Evolutionary conservation across 2,113 vertebrate genomes (phyloP), one percentile per base, ranked within the genome.

Genomic region (Boleophthalmus pectinirostris): DNA sequence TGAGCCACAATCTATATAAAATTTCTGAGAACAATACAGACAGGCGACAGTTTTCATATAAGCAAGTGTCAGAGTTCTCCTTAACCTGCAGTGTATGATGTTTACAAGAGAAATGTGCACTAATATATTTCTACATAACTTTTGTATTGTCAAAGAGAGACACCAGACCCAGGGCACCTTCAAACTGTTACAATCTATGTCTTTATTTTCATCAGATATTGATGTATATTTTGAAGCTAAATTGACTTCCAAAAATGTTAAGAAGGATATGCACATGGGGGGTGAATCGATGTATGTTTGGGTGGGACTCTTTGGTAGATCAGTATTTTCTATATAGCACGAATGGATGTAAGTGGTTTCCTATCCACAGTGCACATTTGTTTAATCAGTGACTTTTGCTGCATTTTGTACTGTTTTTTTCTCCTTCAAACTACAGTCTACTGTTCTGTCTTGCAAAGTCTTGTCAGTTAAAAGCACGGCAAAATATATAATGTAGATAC

Each of bases 81-180:
- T 70, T 75, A 21, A 45, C 75, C 60, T 82, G 66, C 73, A 56
- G 77, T 89, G 82, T 77, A 69, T 88, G 75, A 87, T 88, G 91
- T 93, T 93, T 92, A 93, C 90, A 92, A 74, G 6, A 71, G 66
- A 72, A 64, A 77, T 65, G 80, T 91, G 85, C 86, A 89, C 87
- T 89, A 80, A 75, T 69, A 74, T 79, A 78, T 86, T 87, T 75
- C 68, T 68, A 80, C 46, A 46, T 29, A 35, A 20, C 18, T 81
- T 83, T 89, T 87, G 73, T 70, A 57, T 46, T 16, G 23, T 15
- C 70, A 76, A 21, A 79, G 47, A 60, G n/a, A 23, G 46, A 80
- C 74, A 9, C 66, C 65, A 79, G 88, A 75, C 60, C 84, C 85
- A 85, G 87, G 89, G 78, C 77, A 85, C 81, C 78, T 85, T 86